Evolutionary conservation across 2,888 invertebrate species (phyloP).

Genomic region (Calliopum simillimum): DNA sequence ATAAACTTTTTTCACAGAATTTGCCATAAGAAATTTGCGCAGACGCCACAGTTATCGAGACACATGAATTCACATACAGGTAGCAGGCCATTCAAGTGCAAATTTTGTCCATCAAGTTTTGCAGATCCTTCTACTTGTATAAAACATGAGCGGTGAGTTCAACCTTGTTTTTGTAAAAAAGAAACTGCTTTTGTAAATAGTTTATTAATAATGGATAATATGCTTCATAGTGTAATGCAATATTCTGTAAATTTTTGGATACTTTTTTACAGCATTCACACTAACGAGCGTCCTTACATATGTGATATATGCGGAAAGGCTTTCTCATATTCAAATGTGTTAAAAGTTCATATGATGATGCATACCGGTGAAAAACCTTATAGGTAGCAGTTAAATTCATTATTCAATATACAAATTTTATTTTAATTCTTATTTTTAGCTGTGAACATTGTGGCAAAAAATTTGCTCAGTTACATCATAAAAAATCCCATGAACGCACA

Average conservation of each 20-base stretch:
- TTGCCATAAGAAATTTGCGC: slow-evolving; percentile 37
- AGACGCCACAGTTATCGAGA: slow-evolving; percentile 54
- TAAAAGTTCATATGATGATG: slow-evolving; percentile 59
- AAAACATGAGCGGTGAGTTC: slow-evolving; percentile 61
- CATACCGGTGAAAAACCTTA: slow-evolving; percentile 64
- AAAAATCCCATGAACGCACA: slow-evolving; percentile 57
- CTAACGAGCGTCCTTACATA: slow-evolving; percentile 61
- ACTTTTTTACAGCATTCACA: slow-evolving; percentile 59
- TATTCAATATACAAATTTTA: neutral
- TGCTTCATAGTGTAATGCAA: too few relatives aligned
- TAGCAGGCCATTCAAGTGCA: slow-evolving; percentile 61
- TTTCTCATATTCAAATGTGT: slow-evolving; percentile 60
- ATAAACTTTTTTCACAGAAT: slow-evolving; percentile 17
- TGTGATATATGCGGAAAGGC: slow-evolving; percentile 58
- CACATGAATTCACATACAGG: slow-evolving; percentile 55
- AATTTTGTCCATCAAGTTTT: slow-evolving; percentile 61
- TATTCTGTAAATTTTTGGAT: neutral
- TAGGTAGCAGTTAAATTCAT: slow-evolving; percentile 42
- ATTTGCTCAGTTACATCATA: slow-evolving; percentile 61
- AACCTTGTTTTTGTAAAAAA: neutral
- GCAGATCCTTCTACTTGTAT: slow-evolving; percentile 65
- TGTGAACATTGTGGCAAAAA: slow-evolving; percentile 55
- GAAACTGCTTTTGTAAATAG: neutral
- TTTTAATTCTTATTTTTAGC: slow-evolving; percentile 41
- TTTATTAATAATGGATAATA: too few relatives aligned